These are phyloP conservation scores for Melanostigma gelatinosum DNA, from an alignment of 2,113 vertebrate species.

Conservation along the genomic window DNA sequence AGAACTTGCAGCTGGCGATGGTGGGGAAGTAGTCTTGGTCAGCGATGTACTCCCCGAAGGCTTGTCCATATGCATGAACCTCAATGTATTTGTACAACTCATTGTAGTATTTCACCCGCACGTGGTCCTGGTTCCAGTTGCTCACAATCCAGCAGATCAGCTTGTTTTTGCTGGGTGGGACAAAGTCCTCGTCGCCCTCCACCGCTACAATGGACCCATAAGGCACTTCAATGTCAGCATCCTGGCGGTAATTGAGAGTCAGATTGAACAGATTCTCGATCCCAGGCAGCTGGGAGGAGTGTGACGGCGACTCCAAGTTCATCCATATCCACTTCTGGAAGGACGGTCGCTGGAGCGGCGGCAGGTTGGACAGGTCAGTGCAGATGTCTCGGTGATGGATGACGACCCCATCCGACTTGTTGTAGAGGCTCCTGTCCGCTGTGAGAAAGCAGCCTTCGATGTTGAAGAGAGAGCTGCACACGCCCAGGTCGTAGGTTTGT, in stretches of 20 bases:
- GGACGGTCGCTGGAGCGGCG: constrained; percentile 88
- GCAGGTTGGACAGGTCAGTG: constrained; percentile 93
- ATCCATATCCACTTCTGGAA: constrained; percentile 99
- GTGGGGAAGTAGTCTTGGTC: constrained; percentile 95
- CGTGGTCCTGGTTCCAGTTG: constrained; percentile 97
- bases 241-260: constrained; percentile 93
- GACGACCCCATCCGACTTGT: constrained; percentile 92
- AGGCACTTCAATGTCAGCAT: constrained; percentile 98
- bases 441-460: constrained; percentile 94
- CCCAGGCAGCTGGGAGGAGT: constrained; percentile 91
- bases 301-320: constrained; percentile 97
- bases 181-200: constrained; percentile 89
- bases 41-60: constrained; percentile 91
- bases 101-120: constrained; percentile 96
- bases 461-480: constrained; percentile 92
- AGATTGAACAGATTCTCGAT: constrained; percentile 95
- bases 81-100: constrained; percentile 95
- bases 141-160: constrained; percentile 98
- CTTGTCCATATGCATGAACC: constrained; percentile 93
- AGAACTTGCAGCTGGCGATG: constrained; percentile 96
- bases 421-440: constrained; percentile 91
- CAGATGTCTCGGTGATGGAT: constrained; percentile 95
- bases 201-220: constrained; percentile 93
- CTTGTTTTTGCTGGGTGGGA: constrained; percentile 94
- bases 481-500: constrained; percentile 90